phyloP scores from a whole-genome alignment of 2,888 invertebrate genomes.

The Neoaliturus tenellus region DNA sequence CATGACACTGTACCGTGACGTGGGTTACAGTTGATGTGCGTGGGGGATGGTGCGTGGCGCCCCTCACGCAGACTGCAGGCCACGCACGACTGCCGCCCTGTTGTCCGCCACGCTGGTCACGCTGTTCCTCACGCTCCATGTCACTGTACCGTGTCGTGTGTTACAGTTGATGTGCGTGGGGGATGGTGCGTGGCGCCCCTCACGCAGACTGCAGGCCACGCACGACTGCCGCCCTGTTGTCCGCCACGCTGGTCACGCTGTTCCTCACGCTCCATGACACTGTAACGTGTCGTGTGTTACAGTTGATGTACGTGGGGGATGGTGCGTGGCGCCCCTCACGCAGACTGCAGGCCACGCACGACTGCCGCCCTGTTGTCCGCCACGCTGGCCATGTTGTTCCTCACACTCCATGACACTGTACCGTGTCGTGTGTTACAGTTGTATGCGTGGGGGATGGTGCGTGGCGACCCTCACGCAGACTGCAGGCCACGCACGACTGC shows the following conservation, averaged over 20 bases:
- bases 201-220: constrained; percentile 53
- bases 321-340: constrained; percentile 46
- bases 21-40: constrained; percentile 50
- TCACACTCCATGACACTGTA: constrained; percentile 62
- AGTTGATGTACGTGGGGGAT: constrained; percentile 54
- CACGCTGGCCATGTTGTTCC: constrained; percentile 60
- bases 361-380: constrained; percentile 58
- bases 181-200: constrained; percentile 42
- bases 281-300: constrained; percentile 22
- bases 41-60: constrained; percentile 34
- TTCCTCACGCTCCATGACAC: constrained; percentile 62
- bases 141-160: constrained; percentile 29
- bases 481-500: constrained; percentile 57
- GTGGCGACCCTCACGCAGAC: constrained; percentile 25
- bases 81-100: no score
- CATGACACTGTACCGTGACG: constrained; percentile 6
- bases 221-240: constrained; percentile 52
- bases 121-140: constrained; percentile 57
- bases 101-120: constrained; percentile 56
- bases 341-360: constrained; percentile 57
- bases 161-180: constrained; percentile 27
- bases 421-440: constrained; percentile 32
- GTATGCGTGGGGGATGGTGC: constrained; percentile 51
- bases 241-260: constrained; percentile 56
- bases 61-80: no score